Conservation (phyloP, 2,797 vertebrate genomes). For the Mus caroli region DNA sequence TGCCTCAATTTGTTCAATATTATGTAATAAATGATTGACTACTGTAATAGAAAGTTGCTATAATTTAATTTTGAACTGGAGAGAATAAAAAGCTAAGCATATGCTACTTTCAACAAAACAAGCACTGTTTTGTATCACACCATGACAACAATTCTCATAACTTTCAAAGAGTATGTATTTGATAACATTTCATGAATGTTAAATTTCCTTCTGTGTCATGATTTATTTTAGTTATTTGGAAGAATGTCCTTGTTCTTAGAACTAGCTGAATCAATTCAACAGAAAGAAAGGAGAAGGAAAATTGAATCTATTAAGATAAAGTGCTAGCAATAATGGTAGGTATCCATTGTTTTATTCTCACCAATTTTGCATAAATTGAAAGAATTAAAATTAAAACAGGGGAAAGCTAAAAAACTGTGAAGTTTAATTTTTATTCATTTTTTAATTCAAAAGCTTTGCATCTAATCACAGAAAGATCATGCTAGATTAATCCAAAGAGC, state of each 20-base stretch:
- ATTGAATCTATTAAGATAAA: neutral
- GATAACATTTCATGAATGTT: constrained; percentile 13
- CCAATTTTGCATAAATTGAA: neutral
- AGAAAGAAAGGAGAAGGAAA: neutral
- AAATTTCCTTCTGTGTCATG: neutral
- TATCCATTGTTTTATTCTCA: neutral
- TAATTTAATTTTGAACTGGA: constrained; percentile 23
- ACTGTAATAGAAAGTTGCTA: neutral
- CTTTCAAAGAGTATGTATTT: neutral
- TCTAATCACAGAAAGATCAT: neutral
- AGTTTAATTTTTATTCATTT: neutral
- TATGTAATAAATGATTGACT: neutral
- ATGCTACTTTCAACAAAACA: neutral
- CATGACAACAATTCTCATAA: neutral
- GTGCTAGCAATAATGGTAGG: neutral
- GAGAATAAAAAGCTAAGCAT: neutral
- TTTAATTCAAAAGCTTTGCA: neutral
- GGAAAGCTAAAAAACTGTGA: neutral
- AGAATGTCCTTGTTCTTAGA: neutral
- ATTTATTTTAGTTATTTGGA: constrained; percentile 41
- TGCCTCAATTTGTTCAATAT: neutral
- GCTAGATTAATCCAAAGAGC: neutral
- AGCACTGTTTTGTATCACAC: neutral
- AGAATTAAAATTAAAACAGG: neutral
- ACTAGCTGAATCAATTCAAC: neutral